A percentile compares a stretch with the other conserved stretches of the same genome.
phyloP scores from a whole-genome alignment of 2,113 vertebrate species.

The Martes martes region DNA sequence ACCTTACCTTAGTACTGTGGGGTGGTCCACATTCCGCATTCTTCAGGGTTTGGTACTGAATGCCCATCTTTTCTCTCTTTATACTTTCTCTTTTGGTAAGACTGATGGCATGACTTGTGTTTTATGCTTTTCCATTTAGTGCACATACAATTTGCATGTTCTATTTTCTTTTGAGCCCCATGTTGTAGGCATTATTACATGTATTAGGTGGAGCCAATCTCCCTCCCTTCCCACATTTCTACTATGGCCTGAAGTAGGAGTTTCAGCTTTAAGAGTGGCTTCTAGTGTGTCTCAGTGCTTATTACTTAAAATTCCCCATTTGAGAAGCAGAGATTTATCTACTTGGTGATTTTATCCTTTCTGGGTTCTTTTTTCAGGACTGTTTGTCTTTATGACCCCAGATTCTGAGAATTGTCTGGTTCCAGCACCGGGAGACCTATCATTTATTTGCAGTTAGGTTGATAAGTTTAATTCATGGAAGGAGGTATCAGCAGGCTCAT shows the following conservation, averaged over 20 bases:
- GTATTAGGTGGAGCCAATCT: background rate
- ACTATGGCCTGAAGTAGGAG: too few relatives aligned
- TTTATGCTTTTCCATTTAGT: too few relatives aligned
- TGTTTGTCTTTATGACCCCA: background rate
- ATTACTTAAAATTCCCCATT: background rate
- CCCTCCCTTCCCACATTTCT: background rate
- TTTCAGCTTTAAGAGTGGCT: background rate
- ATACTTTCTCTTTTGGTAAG: background rate
- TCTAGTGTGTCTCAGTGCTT: background rate
- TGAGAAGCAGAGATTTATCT: background rate
- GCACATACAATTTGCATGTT: background rate
- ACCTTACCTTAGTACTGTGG: accelerated
- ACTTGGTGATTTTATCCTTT: background rate
- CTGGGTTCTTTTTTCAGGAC: background rate
- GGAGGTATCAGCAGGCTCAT: background rate
- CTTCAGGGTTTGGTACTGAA: background rate
- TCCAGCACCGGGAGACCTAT: background rate
- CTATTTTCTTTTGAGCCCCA: background rate
- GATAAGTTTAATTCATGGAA: background rate
- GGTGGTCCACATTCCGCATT: too few relatives aligned
- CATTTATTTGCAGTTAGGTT: background rate
- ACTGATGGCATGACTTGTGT: background rate
- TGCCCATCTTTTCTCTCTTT: background rate
- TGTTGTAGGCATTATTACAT: background rate
- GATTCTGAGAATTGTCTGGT: background rate